Conservation (phyloP, 2,888 invertebrate genomes). For the Smittia aterrima region DNA sequence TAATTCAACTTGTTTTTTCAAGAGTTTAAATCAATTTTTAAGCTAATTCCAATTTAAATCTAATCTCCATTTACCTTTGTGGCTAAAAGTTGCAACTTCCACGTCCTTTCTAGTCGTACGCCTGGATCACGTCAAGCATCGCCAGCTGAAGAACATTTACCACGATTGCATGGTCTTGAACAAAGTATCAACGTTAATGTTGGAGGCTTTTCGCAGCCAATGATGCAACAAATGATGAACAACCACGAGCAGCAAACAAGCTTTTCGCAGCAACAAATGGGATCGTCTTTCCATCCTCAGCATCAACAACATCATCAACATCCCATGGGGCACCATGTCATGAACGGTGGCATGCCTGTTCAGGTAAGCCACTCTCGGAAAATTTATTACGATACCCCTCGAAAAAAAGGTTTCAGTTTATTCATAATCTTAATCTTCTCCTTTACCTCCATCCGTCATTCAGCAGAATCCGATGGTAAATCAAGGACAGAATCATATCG, state of each 20-base stretch:
- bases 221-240: conserved; percentile 37
- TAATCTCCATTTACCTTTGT: not conserved
- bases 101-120: conserved; percentile 66
- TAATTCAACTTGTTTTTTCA: too few relatives aligned
- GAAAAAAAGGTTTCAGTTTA: not conserved
- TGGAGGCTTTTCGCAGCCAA: conserved; percentile 12
- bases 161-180: conserved; percentile 48
- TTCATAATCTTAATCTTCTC: not conserved
- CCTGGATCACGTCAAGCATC: conserved; percentile 90
- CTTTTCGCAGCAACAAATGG: conserved; percentile 44
- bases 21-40: too few relatives aligned
- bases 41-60: not conserved
- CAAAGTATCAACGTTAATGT: conserved; percentile 28
- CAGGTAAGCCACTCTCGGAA: conserved; percentile 9
- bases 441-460: not conserved
- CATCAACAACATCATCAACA: conserved; percentile 56
- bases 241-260: conserved; percentile 44
- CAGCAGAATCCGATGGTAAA: conserved; percentile 53
- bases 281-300: conserved; percentile 48
- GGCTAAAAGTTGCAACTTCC: conserved; percentile 23
- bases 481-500: conserved; percentile 54
- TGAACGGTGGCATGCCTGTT: conserved; percentile 36
- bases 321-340: conserved; percentile 17
- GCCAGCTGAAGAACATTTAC: conserved; percentile 74
- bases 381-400: not conserved